Evolutionary conservation across 2,113 vertebrate genomes (phyloP).

Genomic region (Nothocercus julius): DNA sequence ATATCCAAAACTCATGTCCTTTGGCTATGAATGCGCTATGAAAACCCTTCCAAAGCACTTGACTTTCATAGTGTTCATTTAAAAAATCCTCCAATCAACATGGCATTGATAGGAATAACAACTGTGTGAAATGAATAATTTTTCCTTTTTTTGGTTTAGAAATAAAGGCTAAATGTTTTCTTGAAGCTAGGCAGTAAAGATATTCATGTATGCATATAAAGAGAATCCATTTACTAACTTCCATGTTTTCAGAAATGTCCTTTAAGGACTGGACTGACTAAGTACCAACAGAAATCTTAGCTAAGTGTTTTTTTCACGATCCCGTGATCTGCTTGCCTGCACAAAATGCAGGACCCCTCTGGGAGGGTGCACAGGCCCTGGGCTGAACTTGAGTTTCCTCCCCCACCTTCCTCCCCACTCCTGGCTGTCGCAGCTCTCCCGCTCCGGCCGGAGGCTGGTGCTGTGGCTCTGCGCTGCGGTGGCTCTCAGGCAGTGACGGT

Average conservation of each 20-base stretch:
- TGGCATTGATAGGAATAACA: neutral
- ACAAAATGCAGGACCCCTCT: neutral
- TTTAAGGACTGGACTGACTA: neutral
- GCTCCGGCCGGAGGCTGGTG: too few species aligned
- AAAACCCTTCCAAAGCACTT: neutral
- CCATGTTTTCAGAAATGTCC: neutral
- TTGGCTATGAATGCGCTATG: neutral
- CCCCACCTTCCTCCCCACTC: neutral
- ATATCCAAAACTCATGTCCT: fast-evolving
- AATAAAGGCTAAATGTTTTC: neutral
- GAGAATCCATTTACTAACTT: neutral
- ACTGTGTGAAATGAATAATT: neutral
- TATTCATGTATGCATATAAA: neutral
- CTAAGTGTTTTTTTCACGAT: neutral
- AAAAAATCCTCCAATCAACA: neutral
- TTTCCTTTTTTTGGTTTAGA: neutral
- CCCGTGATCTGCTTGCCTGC: neutral
- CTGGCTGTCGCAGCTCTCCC: neutral
- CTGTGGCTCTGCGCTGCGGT: neutral
- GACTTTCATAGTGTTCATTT: neutral
- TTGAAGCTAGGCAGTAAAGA: neutral
- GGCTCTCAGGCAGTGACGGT: neutral
- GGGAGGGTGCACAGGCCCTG: neutral
- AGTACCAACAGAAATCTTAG: neutral
- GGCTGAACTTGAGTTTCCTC: neutral